These are phyloP conservation scores for Zhuqinia jingwanae DNA, from an alignment of 2,888 invertebrate genomes.

Conservation along the genomic window DNA sequence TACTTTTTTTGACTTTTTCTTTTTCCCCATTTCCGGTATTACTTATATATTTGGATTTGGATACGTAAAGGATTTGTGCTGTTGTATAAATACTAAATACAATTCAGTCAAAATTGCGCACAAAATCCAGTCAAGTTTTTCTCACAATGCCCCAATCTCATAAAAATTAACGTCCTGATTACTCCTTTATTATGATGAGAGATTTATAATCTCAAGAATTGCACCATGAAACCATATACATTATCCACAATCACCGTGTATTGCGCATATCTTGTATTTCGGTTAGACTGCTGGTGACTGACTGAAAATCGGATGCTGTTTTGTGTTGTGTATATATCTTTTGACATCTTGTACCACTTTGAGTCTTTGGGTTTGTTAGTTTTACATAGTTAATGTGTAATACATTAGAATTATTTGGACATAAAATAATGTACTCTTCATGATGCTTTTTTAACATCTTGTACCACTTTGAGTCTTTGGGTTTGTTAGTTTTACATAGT, in stretches of 20 bases:
- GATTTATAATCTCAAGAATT: not conserved
- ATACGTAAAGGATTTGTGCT: no score
- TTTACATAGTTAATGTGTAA: conserved; percentile 15
- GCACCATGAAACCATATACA: not conserved
- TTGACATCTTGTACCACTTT: conserved; percentile 16
- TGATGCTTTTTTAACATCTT: conserved; percentile 3
- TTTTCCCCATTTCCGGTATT: conserved; percentile 58
- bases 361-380: conserved; percentile 13
- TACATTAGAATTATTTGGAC: not conserved
- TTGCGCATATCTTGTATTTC: not conserved
- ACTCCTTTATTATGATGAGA: not conserved
- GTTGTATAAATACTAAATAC: no score
- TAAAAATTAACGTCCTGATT: no score
- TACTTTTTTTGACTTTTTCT: conserved; percentile 72
- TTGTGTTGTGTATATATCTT: not conserved
- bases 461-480: not conserved
- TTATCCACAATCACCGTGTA: not conserved
- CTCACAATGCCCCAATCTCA: no score
- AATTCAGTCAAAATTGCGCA: no score
- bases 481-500: conserved; percentile 15
- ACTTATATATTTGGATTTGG: no score
- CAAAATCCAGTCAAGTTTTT: no score
- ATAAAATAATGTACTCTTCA: not conserved
- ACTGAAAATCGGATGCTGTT: conserved; percentile 3
- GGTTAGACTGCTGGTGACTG: conserved; percentile 5